These are phyloP conservation scores for Scomber scombrus DNA, from an alignment of 2,113 vertebrate species.

Conservation along the genomic window DNA sequence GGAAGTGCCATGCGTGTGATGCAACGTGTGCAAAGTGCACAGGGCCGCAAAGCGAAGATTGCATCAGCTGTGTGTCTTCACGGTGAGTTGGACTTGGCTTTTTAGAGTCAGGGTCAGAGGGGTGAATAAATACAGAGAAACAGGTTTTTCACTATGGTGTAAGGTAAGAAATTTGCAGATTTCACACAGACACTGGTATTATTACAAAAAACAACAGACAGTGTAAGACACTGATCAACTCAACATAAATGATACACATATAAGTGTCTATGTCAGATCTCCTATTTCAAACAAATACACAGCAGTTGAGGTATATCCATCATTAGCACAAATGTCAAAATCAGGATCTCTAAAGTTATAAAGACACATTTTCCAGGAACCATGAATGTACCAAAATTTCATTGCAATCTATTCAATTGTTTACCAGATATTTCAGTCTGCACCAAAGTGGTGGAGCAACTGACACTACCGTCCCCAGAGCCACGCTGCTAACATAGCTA, in stretches of 20 bases:
- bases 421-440: too few species aligned
- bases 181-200: not conserved
- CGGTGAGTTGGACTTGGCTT: conserved; percentile 81
- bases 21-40: conserved; percentile 88
- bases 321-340: too few species aligned
- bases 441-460: too few species aligned
- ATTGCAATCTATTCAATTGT: too few species aligned
- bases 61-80: conserved; percentile 85
- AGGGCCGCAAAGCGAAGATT: conserved; percentile 86
- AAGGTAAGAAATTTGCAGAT: not conserved
- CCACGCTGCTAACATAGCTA: not conserved
- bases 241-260: not conserved
- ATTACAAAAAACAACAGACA: not conserved
- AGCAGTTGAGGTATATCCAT: too few species aligned
- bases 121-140: not conserved
- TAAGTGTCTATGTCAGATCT: too few species aligned
- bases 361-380: too few species aligned
- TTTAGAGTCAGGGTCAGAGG: conserved; percentile 27
- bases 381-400: too few species aligned
- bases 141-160: not conserved
- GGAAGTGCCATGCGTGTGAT: conserved; percentile 87
- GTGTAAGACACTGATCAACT: not conserved
- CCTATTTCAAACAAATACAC: too few species aligned
- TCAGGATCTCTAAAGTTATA: too few species aligned
- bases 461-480: too few species aligned